These are phyloP conservation scores for Sigmodon hispidus DNA, from an alignment of 2,113 vertebrate species.

Conservation along the genomic window DNA sequence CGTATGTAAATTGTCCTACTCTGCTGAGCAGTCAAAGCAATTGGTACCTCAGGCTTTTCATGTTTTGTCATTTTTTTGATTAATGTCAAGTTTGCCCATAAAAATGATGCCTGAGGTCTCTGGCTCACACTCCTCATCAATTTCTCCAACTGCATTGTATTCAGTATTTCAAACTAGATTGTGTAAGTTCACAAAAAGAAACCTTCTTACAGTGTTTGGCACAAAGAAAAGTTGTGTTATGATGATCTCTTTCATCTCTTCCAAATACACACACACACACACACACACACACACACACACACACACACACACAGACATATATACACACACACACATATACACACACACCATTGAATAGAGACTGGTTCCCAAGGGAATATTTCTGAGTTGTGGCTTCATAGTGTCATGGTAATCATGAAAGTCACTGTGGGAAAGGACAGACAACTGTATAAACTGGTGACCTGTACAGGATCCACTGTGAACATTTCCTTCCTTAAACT, in stretches of 20 bases:
- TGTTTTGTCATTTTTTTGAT: slow-evolving; percentile 56
- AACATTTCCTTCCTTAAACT: background rate
- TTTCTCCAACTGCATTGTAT: background rate
- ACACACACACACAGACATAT: background rate
- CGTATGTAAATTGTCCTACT: slow-evolving; percentile 13
- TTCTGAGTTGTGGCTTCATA: background rate
- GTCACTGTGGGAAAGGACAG: background rate
- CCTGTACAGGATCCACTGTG: background rate
- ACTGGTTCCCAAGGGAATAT: background rate
- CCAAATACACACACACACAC: background rate
- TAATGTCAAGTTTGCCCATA: slow-evolving; percentile 39
- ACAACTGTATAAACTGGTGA: background rate
- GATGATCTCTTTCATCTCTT: background rate
- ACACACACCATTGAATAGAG: background rate
- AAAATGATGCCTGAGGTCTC: slow-evolving; percentile 44
- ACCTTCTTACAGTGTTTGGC: background rate
- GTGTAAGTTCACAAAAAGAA: background rate
- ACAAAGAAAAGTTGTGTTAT: background rate
- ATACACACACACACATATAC: background rate
- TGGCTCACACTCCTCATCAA: background rate
- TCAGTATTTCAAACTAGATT: slow-evolving; percentile 18
- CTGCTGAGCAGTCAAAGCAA: background rate
- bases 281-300: background rate
- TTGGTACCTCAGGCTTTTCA: slow-evolving; percentile 32
- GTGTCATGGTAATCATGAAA: slow-evolving; percentile 26